Evolutionary conservation across 2,113 vertebrate species (phyloP), one percentile per base, ranked within the genome.

Genomic region (Pangasianodon gigas): DNA sequence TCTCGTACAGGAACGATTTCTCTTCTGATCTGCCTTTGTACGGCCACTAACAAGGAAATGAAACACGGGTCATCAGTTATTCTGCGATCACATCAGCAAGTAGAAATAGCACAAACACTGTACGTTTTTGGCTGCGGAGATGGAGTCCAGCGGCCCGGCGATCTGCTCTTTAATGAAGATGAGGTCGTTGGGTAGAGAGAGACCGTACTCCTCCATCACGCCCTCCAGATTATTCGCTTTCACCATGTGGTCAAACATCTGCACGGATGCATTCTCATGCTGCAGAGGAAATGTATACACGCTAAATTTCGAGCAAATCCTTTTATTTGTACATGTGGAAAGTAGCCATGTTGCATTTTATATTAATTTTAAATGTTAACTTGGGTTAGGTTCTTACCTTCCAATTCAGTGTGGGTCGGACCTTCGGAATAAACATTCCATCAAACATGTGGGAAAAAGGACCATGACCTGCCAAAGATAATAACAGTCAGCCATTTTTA

Each of bases 391-490:
- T 52, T 93, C 95, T 62, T 95, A 99, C 98, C 96, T 96, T 98
- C 97, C 97, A 99, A 6, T 89, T 90, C 18, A 91, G 75, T 8
- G 9, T 93, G 44, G 97, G 96, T 32, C 96, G 95, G 89, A 95
- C 94, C 79, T 94, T 95, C 24, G 98, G 98, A 88, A 99, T 96
- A 94, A 99, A 99, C 92, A 95, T 96, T 92, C 95, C 95, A 93
- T 99, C 98, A 93, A 97, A 99, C 97, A 99, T 96, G 88, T 99
- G 98, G 71, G 98, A 99, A 94, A 99, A 99, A 5, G 98, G 98
- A 0, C 98, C 98, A 67, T 99, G 98, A 94, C 98, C 98, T 99
- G 94, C 89, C 96, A 92, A 93, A 92, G 6, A 65, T 69, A 8
- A 81, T 14, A 29, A 79, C 11, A 9, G 19, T 88, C 54, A 41